A percentile compares a stretch with the other conserved stretches of the same genome.
Evolutionary conservation across 2,113 vertebrate species (phyloP).

Genomic region (Pterocles gutturalis): DNA sequence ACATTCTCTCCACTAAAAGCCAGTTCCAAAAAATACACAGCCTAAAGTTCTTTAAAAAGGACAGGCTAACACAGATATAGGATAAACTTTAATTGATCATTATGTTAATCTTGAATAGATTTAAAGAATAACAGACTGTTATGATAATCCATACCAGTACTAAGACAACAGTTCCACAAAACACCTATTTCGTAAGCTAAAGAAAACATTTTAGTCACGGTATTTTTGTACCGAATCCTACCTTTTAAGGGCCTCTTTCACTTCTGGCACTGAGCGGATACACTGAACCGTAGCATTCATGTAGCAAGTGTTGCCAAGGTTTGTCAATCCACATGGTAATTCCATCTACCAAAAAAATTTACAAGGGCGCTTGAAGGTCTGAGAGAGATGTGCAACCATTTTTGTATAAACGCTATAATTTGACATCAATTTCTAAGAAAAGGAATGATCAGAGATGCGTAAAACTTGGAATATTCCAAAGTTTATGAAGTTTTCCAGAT

Average conservation of each 20-base stretch:
- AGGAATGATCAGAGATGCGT: background rate
- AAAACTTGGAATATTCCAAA: background rate
- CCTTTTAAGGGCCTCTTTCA: conserved; percentile 93
- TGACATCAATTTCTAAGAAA: background rate
- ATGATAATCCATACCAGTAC: background rate
- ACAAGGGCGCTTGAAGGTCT: background rate
- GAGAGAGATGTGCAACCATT: background rate
- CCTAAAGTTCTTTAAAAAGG: background rate
- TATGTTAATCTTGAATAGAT: background rate
- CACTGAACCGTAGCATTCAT: conserved; percentile 99
- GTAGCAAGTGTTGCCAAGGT: conserved; percentile 98
- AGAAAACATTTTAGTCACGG: background rate
- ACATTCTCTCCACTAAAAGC: background rate
- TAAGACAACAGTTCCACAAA: background rate
- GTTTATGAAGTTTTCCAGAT: background rate
- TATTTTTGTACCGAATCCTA: conserved; percentile 61
- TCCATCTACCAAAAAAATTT: conserved; percentile 87
- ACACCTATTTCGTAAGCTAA: background rate
- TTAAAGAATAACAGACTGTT: background rate
- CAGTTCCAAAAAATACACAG: background rate
- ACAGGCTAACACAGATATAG: background rate
- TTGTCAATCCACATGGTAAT: conserved; percentile 95
- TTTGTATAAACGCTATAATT: fast-evolving
- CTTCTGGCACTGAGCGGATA: conserved; percentile 97
- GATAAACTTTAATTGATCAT: background rate